Evolutionary conservation across 2,113 vertebrate genomes (phyloP).

Genomic region (Abramis brama): DNA sequence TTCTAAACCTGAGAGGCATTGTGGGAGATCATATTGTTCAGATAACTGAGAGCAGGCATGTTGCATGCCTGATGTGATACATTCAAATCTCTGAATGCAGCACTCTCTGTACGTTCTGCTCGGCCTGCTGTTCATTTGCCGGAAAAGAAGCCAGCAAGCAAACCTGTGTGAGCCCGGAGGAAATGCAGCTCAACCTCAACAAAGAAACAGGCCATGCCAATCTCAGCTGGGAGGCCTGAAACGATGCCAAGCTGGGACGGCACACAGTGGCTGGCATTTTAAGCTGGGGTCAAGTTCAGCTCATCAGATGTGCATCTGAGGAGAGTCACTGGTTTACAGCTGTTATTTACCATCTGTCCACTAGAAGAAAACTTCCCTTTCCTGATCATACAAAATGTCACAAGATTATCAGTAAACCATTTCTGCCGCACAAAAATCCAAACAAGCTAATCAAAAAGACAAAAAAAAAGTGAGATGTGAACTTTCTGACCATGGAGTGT

Average conservation of each 20-base stretch:
- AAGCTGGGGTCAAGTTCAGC: slow-evolving; percentile 51
- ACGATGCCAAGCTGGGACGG: slow-evolving; percentile 32
- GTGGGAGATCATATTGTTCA: neutral
- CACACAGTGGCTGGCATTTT: slow-evolving; percentile 49
- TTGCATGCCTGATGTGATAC: neutral
- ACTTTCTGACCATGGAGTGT: neutral
- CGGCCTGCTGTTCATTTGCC: slow-evolving; percentile 5
- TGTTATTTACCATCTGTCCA: slow-evolving; percentile 53
- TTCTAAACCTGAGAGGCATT: neutral
- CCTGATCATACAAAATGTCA: slow-evolving; percentile 5
- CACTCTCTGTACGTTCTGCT: slow-evolving; percentile 16
- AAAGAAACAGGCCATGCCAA: slow-evolving; percentile 57
- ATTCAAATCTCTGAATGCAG: slow-evolving; percentile 14
- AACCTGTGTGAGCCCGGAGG: slow-evolving; percentile 22
- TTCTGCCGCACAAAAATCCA: neutral
- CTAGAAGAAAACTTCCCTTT: slow-evolving; percentile 8
- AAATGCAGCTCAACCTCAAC: slow-evolving; percentile 48
- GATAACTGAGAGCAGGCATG: neutral
- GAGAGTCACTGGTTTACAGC: slow-evolving; percentile 16
- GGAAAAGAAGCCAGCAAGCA: slow-evolving; percentile 24
- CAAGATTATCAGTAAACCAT: neutral
- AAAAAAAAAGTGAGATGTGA: neutral
- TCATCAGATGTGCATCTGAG: slow-evolving; percentile 43
- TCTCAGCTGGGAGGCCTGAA: slow-evolving; percentile 44
- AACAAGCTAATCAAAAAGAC: neutral